These are phyloP conservation scores for Hylaeus volcanicus DNA, from an alignment of 1,140 invertebrate genomes.

Conservation along the genomic window DNA sequence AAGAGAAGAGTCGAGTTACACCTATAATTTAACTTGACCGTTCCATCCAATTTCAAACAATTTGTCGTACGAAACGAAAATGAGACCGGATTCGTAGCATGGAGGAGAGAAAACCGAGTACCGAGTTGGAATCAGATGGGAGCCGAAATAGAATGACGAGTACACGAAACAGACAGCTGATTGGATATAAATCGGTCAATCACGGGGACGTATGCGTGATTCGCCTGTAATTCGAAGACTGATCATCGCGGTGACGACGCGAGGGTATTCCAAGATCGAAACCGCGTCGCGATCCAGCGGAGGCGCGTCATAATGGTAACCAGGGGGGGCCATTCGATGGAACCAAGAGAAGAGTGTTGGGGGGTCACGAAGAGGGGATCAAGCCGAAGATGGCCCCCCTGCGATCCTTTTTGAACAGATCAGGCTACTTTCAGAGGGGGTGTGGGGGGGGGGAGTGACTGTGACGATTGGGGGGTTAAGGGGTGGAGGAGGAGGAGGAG, in stretches of 20 bases:
- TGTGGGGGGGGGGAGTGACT: too few relatives aligned
- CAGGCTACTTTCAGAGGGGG: too few relatives aligned
- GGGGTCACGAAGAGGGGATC: conserved; percentile 54
- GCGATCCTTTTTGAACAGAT: conserved; percentile 42
- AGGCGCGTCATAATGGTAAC: conserved; percentile 55
- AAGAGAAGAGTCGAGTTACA: conserved; percentile 15
- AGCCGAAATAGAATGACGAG: background rate
- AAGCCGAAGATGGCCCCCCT: conserved; percentile 48
- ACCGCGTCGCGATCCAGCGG: conserved; percentile 64
- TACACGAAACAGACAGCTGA: background rate
- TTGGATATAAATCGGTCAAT: too few relatives aligned
- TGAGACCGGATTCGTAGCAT: too few relatives aligned
- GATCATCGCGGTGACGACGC: conserved; percentile 73
- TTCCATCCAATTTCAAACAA: background rate
- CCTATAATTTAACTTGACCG: background rate
- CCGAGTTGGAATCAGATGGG: background rate
- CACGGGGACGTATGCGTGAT: conserved; percentile 59
- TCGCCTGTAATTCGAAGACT: conserved; percentile 77
- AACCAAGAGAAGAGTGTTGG: conserved; percentile 7
- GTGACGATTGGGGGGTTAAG: too few relatives aligned
- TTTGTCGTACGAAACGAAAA: background rate
- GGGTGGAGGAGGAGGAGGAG: conserved; percentile 1
- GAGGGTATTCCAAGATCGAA: conserved; percentile 77
- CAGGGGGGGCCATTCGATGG: conserved; percentile 23
- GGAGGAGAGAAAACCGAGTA: conserved; percentile 11